Percentiles rank a stretch among this genome's conserved stretches.
phyloP scores from a whole-genome alignment of 1,140 invertebrate species.

The Drosophila tani region DNA sequence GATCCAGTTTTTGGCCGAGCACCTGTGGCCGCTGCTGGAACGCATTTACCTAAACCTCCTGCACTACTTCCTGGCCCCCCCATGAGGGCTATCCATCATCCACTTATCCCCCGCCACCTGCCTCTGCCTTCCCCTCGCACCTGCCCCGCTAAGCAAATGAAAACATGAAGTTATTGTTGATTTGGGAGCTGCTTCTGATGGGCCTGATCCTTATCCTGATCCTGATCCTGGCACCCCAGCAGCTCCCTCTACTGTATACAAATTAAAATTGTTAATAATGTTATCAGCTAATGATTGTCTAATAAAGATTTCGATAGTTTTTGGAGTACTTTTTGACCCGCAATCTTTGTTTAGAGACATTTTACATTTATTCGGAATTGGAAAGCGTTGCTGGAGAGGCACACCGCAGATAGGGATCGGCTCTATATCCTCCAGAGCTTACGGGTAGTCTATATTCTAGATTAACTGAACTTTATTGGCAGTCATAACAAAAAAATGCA shows the following conservation, averaged over 20 bases:
- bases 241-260: conserved; percentile 43
- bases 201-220: neutral
- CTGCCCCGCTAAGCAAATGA: neutral
- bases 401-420: neutral
- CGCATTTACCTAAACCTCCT: conserved; percentile 75
- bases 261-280: conserved; percentile 67
- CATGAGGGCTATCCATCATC: conserved; percentile 31
- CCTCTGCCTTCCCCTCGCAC: neutral
- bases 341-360: neutral
- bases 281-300: conserved; percentile 43
- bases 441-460: neutral
- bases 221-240: neutral
- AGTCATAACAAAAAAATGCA: neutral
- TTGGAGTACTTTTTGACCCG: conserved; percentile 15
- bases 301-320: conserved; percentile 50
- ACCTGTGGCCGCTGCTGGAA: conserved; percentile 76
- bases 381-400: neutral
- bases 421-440: neutral
- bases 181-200: conserved; percentile 15
- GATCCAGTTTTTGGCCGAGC: conserved; percentile 68
- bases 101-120: neutral
- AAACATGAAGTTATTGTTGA: conserved; percentile 56
- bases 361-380: neutral
- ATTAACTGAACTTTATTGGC: conserved; percentile 31
- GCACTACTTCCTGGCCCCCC: conserved; percentile 72